phyloP scores from a whole-genome alignment of 2,113 vertebrate species.

The Atractosteus spatula region DNA sequence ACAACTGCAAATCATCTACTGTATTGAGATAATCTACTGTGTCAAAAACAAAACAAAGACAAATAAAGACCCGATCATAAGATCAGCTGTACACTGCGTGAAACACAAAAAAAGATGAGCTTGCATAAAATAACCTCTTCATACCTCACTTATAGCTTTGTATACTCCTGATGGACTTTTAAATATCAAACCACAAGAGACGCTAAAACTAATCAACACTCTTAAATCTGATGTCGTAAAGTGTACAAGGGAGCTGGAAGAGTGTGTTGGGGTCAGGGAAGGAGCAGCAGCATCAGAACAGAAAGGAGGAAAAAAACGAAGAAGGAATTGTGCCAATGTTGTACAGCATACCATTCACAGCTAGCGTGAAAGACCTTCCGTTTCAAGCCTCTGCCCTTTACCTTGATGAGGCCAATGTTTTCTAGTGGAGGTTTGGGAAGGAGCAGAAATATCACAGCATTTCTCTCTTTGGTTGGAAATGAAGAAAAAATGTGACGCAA shows the following conservation, averaged over 20 bases:
- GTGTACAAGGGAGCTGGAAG: conserved; percentile 8
- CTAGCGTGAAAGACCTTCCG: conserved; percentile 84
- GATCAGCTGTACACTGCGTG: no score
- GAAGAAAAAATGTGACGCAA: conserved; percentile 62
- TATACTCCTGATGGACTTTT: conserved; percentile 16
- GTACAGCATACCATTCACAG: conserved; percentile 77
- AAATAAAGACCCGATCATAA: no score
- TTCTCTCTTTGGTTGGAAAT: conserved; percentile 78
- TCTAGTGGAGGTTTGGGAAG: conserved; percentile 88
- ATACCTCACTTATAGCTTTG: not conserved
- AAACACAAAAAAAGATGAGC: no score
- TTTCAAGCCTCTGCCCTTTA: conserved; percentile 85
- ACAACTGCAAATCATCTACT: no score
- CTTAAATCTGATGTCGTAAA: conserved; percentile 26
- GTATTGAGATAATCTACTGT: no score
- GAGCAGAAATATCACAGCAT: conserved; percentile 84
- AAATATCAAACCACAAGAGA: conserved; percentile 27
- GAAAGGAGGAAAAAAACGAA: conserved; percentile 8
- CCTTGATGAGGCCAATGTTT: conserved; percentile 84
- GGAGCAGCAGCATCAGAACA: conserved; percentile 23
- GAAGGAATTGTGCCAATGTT: conserved; percentile 24
- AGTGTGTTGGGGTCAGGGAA: conserved; percentile 7
- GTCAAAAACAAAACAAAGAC: no score
- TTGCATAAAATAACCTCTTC: no score
- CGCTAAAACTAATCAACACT: conserved; percentile 37